Conservation (phyloP, 2,888 invertebrate genomes). For the Eupeodes latifasciatus region DNA sequence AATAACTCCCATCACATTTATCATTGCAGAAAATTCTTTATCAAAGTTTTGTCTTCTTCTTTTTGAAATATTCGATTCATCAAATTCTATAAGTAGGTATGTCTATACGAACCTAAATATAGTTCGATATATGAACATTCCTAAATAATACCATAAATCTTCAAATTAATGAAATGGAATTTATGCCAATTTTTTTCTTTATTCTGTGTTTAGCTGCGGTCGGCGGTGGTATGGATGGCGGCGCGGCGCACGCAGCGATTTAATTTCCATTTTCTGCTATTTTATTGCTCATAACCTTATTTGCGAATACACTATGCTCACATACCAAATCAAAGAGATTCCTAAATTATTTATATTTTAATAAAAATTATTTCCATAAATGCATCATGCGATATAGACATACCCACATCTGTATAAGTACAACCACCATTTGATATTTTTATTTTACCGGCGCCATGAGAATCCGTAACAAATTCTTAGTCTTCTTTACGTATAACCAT, state of each 20-base stretch:
- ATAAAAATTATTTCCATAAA: constrained; percentile 36
- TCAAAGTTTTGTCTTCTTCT: not conserved
- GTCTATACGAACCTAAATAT: not conserved
- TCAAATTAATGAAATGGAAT: constrained; percentile 37
- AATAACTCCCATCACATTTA: constrained; percentile 13
- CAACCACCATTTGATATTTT: constrained; percentile 40
- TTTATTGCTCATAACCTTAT: not conserved
- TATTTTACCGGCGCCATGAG: constrained; percentile 49
- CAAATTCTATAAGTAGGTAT: constrained; percentile 14
- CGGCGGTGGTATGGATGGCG: too few relatives aligned
- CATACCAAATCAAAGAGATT: not conserved
- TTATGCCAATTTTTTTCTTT: constrained; percentile 28
- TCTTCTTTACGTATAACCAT: not conserved
- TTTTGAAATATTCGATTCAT: constrained; percentile 23
- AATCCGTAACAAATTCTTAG: constrained; percentile 45
- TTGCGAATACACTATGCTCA: not conserved
- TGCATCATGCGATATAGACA: not conserved
- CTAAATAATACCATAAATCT: constrained; percentile 25
- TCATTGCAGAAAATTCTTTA: not conserved
- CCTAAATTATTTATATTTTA: constrained; percentile 12
- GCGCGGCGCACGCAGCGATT: too few relatives aligned
- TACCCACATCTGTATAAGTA: not conserved
- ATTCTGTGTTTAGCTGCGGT: constrained; percentile 1
- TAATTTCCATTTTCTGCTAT: not conserved
- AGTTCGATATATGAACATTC: not conserved